Evolutionary conservation across 2,113 vertebrate genomes (phyloP), one percentile per base, ranked within the genome.

Genomic region (Podiceps cristatus): DNA sequence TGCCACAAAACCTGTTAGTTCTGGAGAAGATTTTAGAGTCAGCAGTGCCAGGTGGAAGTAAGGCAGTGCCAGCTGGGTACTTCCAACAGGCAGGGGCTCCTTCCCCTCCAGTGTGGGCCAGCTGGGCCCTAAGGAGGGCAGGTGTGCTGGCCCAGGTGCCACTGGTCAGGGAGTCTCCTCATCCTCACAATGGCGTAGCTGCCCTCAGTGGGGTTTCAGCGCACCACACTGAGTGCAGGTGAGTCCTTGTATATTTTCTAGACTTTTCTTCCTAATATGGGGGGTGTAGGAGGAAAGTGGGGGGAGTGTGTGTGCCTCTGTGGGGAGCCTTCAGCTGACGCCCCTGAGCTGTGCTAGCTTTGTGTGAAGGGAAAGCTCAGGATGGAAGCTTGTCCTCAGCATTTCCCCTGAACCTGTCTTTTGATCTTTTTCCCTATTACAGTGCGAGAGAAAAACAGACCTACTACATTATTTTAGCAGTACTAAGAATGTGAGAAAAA

Each of bases 221-320:
- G 7, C 5, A 24, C 17, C 6, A 1, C 1, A 0, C 13, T 17
- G 14, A 18, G 11, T 0, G 1, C 6, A 7, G 53, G 53, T 42
- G 24, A 66, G 50, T 63, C 19, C n/a, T 60, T 3, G 0, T 29
- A 10, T 45, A 1, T 88, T 71, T 86, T 88, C 15, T 62, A 29
- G 25, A 9, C 3, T 60, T 59, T 73, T 77, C 25, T 64, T 37
- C 28, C 6, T 25, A 10, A n/a, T 1, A 8, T 13, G 18, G 13
- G 6, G 24, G 18, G 5, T 17, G 19, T 37, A 13, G 19, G 12
- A 40, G 53, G 27, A 55, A 40, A 47, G 3, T 0, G 19, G 40
- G 8, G 50, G n/a, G 3, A 33, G 18, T 6, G 17, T 37, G 37
- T 37, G 37, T 37, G 37, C 37, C 12, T 29, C 0, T 13, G 18